phyloP scores from a whole-genome alignment of 2,797 vertebrate genomes.

The Gobio occitaniae region DNA sequence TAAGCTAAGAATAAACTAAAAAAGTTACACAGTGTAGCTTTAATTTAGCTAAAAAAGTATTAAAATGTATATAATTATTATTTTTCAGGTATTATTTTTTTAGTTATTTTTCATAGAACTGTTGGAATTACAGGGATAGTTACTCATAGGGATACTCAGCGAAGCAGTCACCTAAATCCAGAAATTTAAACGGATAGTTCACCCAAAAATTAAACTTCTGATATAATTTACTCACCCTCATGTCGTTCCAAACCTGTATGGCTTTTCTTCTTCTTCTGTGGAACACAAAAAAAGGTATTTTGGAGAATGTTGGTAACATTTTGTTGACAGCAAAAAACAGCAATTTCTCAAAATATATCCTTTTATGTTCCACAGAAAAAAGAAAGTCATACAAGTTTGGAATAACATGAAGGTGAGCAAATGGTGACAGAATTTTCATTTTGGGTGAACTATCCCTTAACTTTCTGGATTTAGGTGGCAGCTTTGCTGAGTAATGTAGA shows the following conservation, averaged over 20 bases:
- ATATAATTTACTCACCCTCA: not conserved
- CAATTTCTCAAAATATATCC: not conserved
- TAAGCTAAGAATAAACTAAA: too few relatives aligned
- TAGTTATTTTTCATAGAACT: too few relatives aligned
- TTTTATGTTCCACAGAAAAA: not conserved
- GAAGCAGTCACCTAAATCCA: too few relatives aligned
- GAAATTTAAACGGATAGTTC: not conserved
- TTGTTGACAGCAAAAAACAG: not conserved
- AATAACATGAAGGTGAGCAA: not conserved
- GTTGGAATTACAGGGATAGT: not conserved
- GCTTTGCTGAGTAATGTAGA: not conserved
- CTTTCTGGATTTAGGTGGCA: not conserved
- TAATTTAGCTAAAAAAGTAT: too few relatives aligned
- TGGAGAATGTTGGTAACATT: not conserved
- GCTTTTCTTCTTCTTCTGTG: not conserved
- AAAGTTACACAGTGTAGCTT: too few relatives aligned
- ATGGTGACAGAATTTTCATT: not conserved
- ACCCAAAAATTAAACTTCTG: not conserved
- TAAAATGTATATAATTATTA: too few relatives aligned
- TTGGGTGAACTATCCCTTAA: not conserved
- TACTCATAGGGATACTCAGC: not conserved
- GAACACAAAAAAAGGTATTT: not conserved
- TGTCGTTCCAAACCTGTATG: not conserved
- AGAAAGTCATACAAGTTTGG: not conserved
- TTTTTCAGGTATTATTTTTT: too few relatives aligned